Evolutionary conservation across 30 jellyfish, hydroid and myxozoan species (phyloP), one percentile per base, ranked within the genome.

Genomic region (Hydractinia symbiolongicarpus): DNA sequence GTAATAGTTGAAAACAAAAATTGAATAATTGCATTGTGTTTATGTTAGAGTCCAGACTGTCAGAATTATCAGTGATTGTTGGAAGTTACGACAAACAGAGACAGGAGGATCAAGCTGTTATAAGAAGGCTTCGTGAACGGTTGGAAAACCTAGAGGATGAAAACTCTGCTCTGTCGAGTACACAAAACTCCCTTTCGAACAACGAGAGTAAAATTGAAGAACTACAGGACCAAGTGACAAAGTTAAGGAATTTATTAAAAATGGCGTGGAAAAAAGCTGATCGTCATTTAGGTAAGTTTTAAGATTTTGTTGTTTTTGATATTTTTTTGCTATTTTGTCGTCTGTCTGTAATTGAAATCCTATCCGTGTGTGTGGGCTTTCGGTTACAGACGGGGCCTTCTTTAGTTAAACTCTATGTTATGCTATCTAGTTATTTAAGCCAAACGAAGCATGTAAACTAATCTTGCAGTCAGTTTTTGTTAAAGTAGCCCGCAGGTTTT

Each of bases 31-130:
- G 44, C 44, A 30, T 30, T 30, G 44, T 30, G 44, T 30, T 30
- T 30, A 30, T 30, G 44, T 30, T 61, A 90, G 97, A 90, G 72
- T 62, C 84, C 5, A 78, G 84, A 30, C 83, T 90, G 11, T 58
- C 95, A 52, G 96, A 93, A 10, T 66, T 93, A 10, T 86, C 98
- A 11, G 94, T 79, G 15, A 66, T 79, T 13, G 90, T 93, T 21
- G 95, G 98, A 13, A 87, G 81, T 40, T 93, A 93, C 73, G 98
- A 93, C 68, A 75, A 81, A 52, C 61, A 76, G 76, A 86, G 90
- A 16, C 83, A 51, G 14, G 86, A 88, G 69, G 98, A 93, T 81
- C 96, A 83, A 64, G 72, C 50, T 44, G 89, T 82, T 5, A 93
- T 87, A n/a, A 79, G 73, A 14, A 84, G 84, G 54, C 83, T 93